These are phyloP conservation scores for Dipodomys stephensi DNA, from an alignment of 2,113 vertebrate genomes.

Conservation along the genomic window DNA sequence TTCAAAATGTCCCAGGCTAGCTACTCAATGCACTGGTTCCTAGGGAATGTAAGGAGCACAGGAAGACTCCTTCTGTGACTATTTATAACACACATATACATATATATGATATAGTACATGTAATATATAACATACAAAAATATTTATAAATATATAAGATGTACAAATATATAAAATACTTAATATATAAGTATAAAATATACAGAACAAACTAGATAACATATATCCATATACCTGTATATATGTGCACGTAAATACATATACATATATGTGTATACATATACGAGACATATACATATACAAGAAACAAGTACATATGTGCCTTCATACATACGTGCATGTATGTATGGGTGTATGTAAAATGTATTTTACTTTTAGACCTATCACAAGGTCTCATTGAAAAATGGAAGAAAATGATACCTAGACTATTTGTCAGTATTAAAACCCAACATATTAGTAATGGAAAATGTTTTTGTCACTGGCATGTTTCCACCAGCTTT, in stretches of 20 bases:
- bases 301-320: too few species aligned
- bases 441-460: slow-evolving; percentile 23
- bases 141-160: too few species aligned
- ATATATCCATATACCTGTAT: too few species aligned
- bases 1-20: neutral
- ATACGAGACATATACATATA: too few species aligned
- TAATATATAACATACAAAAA: too few species aligned
- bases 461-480: slow-evolving; percentile 31
- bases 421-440: slow-evolving; percentile 11
- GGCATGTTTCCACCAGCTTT: neutral
- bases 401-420: neutral
- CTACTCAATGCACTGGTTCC: neutral
- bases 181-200: too few species aligned
- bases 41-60: neutral
- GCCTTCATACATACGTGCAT: too few species aligned
- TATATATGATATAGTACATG: too few species aligned
- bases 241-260: too few species aligned
- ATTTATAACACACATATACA: neutral
- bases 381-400: neutral
- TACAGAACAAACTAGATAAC: too few species aligned
- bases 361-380: neutral
- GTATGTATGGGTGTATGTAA: too few species aligned
- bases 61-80: neutral
- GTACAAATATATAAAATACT: too few species aligned
- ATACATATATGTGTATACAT: neutral